phyloP scores from a whole-genome alignment of 2,888 invertebrate species.

The Mactromeris polynyma region DNA sequence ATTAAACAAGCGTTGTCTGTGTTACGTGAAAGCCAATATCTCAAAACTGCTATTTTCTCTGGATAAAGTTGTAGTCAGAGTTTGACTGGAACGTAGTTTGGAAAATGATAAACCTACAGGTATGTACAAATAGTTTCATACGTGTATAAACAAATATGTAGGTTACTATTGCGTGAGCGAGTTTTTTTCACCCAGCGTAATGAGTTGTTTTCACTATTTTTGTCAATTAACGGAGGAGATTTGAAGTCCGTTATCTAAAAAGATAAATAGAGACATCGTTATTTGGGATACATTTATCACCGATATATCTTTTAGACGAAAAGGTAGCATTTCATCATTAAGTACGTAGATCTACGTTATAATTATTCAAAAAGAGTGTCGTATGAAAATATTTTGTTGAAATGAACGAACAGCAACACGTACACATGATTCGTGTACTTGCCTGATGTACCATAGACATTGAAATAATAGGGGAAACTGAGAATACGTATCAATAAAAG shows the following conservation, averaged over 20 bases:
- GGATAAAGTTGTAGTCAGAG: not conserved
- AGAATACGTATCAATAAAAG: too few species aligned
- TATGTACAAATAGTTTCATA: not conserved
- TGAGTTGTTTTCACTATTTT: not conserved
- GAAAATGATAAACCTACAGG: not conserved
- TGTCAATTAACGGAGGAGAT: not conserved
- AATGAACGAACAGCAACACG: too few species aligned
- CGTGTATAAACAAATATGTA: not conserved
- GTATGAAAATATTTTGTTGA: too few species aligned
- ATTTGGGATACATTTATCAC: too few species aligned
- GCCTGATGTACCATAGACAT: too few species aligned
- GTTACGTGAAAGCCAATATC: not conserved
- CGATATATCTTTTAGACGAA: too few species aligned
- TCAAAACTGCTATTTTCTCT: not conserved
- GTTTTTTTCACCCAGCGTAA: not conserved
- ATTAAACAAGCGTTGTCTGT: not conserved
- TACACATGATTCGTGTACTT: too few species aligned
- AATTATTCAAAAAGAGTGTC: too few species aligned
- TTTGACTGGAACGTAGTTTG: not conserved
- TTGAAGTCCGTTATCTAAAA: not conserved
- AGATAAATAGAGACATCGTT: too few species aligned
- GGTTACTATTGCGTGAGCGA: not conserved
- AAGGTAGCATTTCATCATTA: too few species aligned
- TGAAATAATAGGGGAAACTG: too few species aligned
- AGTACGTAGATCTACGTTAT: too few species aligned